Evolutionary conservation across 2,888 invertebrate genomes (phyloP), one percentile per base, ranked within the genome.

Genomic region (Sinotaia quadrata): DNA sequence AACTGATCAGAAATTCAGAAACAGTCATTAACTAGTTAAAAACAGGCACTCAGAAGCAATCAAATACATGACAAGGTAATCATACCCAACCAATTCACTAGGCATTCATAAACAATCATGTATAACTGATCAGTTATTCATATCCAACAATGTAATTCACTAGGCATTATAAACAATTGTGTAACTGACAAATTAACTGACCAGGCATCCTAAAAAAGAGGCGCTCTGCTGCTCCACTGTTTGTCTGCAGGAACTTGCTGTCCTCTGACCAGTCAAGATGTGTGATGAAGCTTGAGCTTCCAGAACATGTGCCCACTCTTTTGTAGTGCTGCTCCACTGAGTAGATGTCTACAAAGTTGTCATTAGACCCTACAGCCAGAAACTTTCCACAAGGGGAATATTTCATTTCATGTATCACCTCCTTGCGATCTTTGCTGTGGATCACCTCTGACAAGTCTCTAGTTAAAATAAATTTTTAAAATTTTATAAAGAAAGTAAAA

Each of bases 221-320:
- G 56, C 85, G 75, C 69, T 88, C 87, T 3, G 85, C 87, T 34
- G 87, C 88, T 3, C 87, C 88, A 74, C 87, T 87, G 79, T 89
- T 89, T 49, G 87, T 87, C 77, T 88, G 87, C 36, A 89, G 76
- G 72, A 86, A 87, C 69, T 84, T 84, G 74, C 86, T 85, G 75
- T 88, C 87, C 52, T 82, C 81, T 0, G 88, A 87, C 89, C 89
- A 89, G 78, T 89, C 89, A n/a, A 89, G 67, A 74, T 89, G 89
- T 0, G 88, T 89, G 72, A 89, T 88, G 76, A 88, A 88, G 74
- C 87, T 88, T n/a, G 87, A 87, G 72, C 79, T 87, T 2, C 88
- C 89, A 2, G 81, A 74, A 70, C 89, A 88, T 8, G 84, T 83
- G 5, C 87, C 86, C 10, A 87, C 82, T n/a, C 80, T 76, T 75